These are phyloP conservation scores for Xanthostigma xanthostigma DNA, from an alignment of 2,888 invertebrate genomes.

Conservation along the genomic window DNA sequence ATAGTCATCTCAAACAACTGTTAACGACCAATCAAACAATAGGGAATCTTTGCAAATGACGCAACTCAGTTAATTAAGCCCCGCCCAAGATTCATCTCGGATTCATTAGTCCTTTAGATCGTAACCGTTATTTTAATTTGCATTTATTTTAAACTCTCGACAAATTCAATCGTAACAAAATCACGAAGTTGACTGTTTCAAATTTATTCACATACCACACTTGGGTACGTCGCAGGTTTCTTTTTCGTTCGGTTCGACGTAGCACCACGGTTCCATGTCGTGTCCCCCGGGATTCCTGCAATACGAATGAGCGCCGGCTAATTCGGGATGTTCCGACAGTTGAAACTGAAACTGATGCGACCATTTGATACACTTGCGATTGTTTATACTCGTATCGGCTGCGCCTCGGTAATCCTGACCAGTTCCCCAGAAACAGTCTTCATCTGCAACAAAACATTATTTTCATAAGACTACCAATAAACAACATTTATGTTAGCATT, in stretches of 20 bases:
- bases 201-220: slow-evolving; percentile 45
- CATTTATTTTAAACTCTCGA: too few relatives aligned
- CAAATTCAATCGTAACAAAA: too few relatives aligned
- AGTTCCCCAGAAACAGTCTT: slow-evolving; percentile 78
- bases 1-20: too few relatives aligned
- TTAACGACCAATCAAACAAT: too few relatives aligned
- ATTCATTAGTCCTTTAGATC: too few relatives aligned
- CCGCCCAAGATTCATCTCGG: too few relatives aligned
- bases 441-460: slow-evolving; percentile 31
- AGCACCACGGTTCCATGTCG: slow-evolving; percentile 82
- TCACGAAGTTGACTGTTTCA: too few relatives aligned
- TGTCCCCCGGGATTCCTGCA: slow-evolving; percentile 71
- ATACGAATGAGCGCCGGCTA: slow-evolving; percentile 77
- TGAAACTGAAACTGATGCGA: slow-evolving; percentile 61
- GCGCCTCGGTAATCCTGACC: slow-evolving; percentile 76
- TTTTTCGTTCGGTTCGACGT: slow-evolving; percentile 54
- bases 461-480: too few relatives aligned
- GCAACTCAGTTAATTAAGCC: too few relatives aligned
- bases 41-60: too few relatives aligned
- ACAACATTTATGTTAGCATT: too few relatives aligned
- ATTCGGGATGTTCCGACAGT: slow-evolving; percentile 66
- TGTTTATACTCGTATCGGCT: slow-evolving; percentile 53
- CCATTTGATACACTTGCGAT: slow-evolving; percentile 71
- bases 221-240: slow-evolving; percentile 78
- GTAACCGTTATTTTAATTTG: too few relatives aligned